A percentile compares a stretch with the other conserved stretches of the same genome.
These are phyloP conservation scores for Girardia tigrina DNA, from an alignment of 2,888 invertebrate species.

Conservation along the genomic window DNA sequence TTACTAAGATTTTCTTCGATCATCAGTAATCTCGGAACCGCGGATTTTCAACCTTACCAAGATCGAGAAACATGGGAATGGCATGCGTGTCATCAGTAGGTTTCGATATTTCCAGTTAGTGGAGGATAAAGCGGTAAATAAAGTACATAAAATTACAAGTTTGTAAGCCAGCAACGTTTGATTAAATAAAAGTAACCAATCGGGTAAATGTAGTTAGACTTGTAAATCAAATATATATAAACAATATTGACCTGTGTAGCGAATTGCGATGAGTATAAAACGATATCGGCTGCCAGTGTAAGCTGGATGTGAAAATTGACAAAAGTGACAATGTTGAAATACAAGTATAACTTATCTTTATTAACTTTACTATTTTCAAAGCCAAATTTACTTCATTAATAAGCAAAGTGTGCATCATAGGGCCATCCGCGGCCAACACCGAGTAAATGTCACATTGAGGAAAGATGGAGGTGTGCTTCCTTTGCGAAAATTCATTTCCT, in stretches of 20 bases:
- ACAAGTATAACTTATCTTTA: no score
- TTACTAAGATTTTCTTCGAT: slow-evolving; percentile 76
- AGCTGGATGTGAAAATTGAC: no score
- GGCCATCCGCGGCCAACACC: no score
- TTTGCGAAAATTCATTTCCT: not conserved
- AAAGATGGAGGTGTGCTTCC: not conserved
- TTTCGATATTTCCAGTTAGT: slow-evolving; percentile 38
- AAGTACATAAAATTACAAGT: not conserved
- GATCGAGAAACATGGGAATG: slow-evolving; percentile 86
- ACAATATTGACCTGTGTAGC: not conserved
- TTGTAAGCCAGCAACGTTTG: no score
- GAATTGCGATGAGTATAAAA: not conserved
- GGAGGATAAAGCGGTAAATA: not conserved
- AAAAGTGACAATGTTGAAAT: no score
- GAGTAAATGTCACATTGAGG: not conserved
- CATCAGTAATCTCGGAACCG: slow-evolving; percentile 74
- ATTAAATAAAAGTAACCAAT: no score
- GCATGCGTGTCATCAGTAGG: slow-evolving; percentile 91
- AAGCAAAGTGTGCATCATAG: no score
- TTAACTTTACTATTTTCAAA: no score
- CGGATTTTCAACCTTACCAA: slow-evolving; percentile 72
- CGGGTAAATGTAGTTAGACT: no score
- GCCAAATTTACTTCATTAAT: no score
- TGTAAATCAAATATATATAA: no score
- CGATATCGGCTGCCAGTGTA: no score